These are phyloP conservation scores for Colinus virginianus DNA, from an alignment of 2,113 vertebrate genomes.

Conservation along the genomic window DNA sequence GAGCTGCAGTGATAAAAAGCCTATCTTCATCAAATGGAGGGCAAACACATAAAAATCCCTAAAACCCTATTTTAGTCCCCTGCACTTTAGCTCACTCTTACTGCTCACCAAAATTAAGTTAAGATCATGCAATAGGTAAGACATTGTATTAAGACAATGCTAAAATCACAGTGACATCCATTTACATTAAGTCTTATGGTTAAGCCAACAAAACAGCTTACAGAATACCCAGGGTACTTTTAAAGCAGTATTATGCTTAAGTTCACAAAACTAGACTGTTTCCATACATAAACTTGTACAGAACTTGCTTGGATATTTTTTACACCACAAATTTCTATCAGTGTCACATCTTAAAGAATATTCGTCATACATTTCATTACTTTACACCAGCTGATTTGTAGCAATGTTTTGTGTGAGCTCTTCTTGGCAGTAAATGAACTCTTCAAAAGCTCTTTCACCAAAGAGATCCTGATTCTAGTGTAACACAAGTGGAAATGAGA, in stretches of 20 bases:
- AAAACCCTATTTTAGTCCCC: not conserved
- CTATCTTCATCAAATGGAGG: not conserved
- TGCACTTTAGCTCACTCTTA: not conserved
- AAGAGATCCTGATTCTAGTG: not conserved
- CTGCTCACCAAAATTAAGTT: not conserved
- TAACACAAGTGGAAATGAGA: constrained; percentile 27
- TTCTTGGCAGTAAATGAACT: not conserved
- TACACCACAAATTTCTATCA: not conserved
- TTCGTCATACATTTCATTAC: not conserved
- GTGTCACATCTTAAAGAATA: not conserved
- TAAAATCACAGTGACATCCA: constrained; percentile 17
- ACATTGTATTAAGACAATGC: not conserved
- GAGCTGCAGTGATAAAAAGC: not conserved
- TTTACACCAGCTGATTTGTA: not conserved
- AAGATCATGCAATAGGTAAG: not conserved
- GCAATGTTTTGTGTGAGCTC: not conserved
- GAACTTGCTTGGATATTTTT: not conserved
- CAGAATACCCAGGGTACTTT: not conserved
- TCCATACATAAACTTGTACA: not conserved
- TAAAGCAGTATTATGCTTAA: not conserved
- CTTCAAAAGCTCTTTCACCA: not conserved
- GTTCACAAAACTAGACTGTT: not conserved
- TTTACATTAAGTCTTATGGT: not conserved
- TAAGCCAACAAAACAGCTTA: constrained; percentile 16
- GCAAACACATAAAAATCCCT: not conserved